Base-by-base conservation (phyloP, 2,888 invertebrate genomes). In the Oasisia sp. region DNA sequence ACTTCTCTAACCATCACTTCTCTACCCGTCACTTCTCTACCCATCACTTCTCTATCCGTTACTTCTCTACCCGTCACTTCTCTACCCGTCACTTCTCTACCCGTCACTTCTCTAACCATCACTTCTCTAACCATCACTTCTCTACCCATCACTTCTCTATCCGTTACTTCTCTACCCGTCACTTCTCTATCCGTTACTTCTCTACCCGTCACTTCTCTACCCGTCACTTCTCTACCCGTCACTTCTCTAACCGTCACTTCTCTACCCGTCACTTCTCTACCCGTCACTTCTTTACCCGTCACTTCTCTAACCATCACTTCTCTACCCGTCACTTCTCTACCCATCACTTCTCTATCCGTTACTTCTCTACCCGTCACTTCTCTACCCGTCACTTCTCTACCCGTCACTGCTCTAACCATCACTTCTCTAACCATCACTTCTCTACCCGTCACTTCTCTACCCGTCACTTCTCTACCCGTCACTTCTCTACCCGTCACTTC, bases 231-330 rank as follows among this genome's bases (percentile, higher is more conserved):
- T 50, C 14, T 50, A 50, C 7, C 19, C 38, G 38, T 38, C 38
- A 38, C 38, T 38, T 38, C 27, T 74, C 7, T 19, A 74, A 2
- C 19, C 7, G 27, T 74, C 74, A n/a, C 74, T 27, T 14, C 50
- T 14, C 0, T 12, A 14, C 38, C 38, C 9, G 8, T 14, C 50
- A 12, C 50, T 50, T 1, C 8, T 95, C 93, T 92, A 96, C 96
- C 94, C 93, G 92, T 96, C 95, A 38, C 38, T 38, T 38, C 38
- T 38, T 4, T 38, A 38, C 38, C 38, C 38, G 38, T 38, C 38
- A 38, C 38, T 4, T 38, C 38, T 38, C 38, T 38, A 38, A 1
- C 38, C 38, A 4, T 38, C 38, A 38, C 38, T 38, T 38, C 38
- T 38, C 38, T 38, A 38, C 38, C 38, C 38, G 38, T 38, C 38